Percentiles rank a stretch among this genome's conserved stretches.
phyloP scores from a whole-genome alignment of 2,797 vertebrate species.

The Epinephelus malabaricus region DNA sequence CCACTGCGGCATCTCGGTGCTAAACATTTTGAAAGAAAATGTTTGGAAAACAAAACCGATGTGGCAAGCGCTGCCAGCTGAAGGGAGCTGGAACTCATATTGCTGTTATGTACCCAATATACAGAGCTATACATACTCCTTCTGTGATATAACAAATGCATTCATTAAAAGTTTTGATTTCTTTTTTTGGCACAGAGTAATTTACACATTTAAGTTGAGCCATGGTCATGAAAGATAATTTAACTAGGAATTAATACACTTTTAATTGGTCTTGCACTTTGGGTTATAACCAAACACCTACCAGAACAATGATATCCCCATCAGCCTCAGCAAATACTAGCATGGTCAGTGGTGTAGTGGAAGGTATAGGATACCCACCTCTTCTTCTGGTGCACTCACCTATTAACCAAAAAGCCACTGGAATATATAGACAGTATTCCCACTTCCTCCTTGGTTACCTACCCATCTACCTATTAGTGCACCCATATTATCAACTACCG shows the following conservation, averaged over 20 bases:
- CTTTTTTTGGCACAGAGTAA: constrained; percentile 19
- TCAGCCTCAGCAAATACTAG: background rate
- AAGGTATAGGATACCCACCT: too few relatives aligned
- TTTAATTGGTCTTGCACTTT: background rate
- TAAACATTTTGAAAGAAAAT: constrained; percentile 34
- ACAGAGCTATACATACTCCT: background rate
- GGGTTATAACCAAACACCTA: background rate
- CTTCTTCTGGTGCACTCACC: too few relatives aligned
- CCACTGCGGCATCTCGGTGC: constrained; percentile 4
- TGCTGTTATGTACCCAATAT: background rate
- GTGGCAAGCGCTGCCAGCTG: background rate
- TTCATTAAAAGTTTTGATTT: constrained; percentile 24
- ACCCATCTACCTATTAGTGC: too few relatives aligned
- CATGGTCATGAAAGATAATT: background rate
- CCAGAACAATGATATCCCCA: background rate
- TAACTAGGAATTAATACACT: background rate
- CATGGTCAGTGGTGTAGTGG: background rate
- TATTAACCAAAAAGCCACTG: too few relatives aligned
- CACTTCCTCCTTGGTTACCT: too few relatives aligned
- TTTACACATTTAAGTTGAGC: constrained; percentile 4
- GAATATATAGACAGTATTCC: too few relatives aligned
- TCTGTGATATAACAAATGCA: constrained; percentile 1
- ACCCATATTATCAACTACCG: too few relatives aligned
- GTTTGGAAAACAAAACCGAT: constrained; percentile 16
- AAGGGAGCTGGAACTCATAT: constrained; percentile 9